Conservation (phyloP, 2,113 vertebrate genomes). For the Picathartes gymnocephalus region DNA sequence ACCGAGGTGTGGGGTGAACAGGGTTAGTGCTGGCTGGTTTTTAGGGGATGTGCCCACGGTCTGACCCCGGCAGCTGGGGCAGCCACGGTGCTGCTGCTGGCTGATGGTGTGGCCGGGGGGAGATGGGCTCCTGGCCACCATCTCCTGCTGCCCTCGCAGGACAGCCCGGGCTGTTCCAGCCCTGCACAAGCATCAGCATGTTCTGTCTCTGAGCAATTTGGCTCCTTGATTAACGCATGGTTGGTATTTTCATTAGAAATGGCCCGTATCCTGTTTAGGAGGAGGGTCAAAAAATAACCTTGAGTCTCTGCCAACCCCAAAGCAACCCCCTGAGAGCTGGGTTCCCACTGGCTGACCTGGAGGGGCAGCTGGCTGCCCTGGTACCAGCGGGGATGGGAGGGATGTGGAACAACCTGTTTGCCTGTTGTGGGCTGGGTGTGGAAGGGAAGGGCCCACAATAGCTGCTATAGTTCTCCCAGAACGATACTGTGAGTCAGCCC, state of each 20-base stretch:
- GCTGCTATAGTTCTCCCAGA: not conserved
- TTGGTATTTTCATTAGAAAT: not conserved
- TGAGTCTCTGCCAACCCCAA: not conserved
- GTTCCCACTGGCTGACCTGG: not conserved
- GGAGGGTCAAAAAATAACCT: fast-evolving
- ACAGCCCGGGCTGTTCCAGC: not conserved
- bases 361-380: not conserved
- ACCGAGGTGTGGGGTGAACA: fast-evolving
- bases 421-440: slow-evolving; percentile 6
- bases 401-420: slow-evolving; percentile 52
- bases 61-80: not conserved
- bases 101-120: not conserved
- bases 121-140: not conserved
- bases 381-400: not conserved
- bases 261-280: fast-evolving
- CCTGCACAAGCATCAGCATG: not conserved
- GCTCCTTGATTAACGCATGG: fast-evolving
- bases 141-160: not conserved
- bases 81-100: not conserved
- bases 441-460: slow-evolving; percentile 41
- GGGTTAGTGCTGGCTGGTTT: fast-evolving
- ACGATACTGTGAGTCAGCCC: slow-evolving; percentile 43
- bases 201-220: not conserved
- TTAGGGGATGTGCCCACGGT: fast-evolving
- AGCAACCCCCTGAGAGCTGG: not conserved